Percentiles rank a stretch among this genome's conserved stretches.
phyloP scores from a whole-genome alignment of 2,797 vertebrate genomes.

The Lutjanus argentimaculatus region DNA sequence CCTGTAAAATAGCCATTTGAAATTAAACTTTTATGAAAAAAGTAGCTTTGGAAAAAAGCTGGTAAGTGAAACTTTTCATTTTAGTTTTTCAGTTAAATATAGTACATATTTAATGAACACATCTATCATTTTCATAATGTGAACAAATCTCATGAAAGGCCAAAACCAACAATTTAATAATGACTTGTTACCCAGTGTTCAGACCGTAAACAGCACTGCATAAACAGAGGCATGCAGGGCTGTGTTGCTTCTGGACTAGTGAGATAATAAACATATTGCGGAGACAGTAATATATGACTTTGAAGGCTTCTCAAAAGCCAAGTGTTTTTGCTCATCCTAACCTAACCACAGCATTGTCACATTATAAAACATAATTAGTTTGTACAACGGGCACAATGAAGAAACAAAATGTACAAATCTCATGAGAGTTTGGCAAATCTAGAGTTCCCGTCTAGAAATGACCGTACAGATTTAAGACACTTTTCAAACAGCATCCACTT shows the following conservation, averaged over 20 bases:
- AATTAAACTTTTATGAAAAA: conserved; percentile 57
- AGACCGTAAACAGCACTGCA: not conserved
- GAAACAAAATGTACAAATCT: too few relatives aligned
- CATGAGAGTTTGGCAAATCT: too few relatives aligned
- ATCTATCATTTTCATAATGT: not conserved
- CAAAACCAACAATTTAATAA: not conserved
- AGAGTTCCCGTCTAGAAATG: too few relatives aligned
- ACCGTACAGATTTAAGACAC: too few relatives aligned
- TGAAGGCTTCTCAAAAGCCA: too few relatives aligned
- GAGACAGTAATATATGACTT: not conserved
- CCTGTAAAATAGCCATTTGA: conserved; percentile 46
- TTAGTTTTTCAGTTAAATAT: not conserved
- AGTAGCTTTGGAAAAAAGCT: not conserved
- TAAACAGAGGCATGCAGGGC: not conserved
- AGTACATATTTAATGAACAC: not conserved
- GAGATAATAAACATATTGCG: not conserved
- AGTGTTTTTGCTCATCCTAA: too few relatives aligned
- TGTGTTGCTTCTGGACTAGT: not conserved
- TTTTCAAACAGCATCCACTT: too few relatives aligned
- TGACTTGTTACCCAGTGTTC: not conserved
- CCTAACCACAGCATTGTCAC: too few relatives aligned
- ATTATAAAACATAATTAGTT: too few relatives aligned
- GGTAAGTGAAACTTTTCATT: not conserved
- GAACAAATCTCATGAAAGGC: not conserved
- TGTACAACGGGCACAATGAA: too few relatives aligned